phyloP scores from a whole-genome alignment of 2,113 vertebrate species.

The Haemorhous mexicanus region DNA sequence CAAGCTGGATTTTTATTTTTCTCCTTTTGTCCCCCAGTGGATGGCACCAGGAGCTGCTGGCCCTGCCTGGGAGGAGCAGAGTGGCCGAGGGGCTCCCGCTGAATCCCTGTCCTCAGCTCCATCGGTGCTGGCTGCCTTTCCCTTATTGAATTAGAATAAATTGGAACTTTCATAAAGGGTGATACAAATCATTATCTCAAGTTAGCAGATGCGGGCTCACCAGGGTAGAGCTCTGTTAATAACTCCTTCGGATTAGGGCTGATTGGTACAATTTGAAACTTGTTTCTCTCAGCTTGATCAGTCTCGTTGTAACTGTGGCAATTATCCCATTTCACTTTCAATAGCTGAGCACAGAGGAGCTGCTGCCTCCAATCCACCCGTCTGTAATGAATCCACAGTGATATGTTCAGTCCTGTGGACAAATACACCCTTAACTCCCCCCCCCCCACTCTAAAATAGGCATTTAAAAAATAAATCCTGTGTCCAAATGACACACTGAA shows the following conservation, averaged over 20 bases:
- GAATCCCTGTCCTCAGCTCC: not conserved
- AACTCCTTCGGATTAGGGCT: constrained; percentile 81
- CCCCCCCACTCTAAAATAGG: not conserved
- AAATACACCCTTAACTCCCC: not conserved
- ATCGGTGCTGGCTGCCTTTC: constrained; percentile 55
- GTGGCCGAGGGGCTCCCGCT: not conserved
- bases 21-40: not conserved
- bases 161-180: constrained; percentile 80
- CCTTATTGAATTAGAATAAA: constrained; percentile 83
- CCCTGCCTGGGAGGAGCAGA: not conserved
- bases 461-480: not conserved
- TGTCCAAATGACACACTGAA: not conserved
- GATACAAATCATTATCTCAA: constrained; percentile 84
- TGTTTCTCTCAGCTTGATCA: constrained; percentile 86
- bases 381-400: constrained; percentile 69
- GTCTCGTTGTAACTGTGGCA: constrained; percentile 76
- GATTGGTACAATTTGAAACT: constrained; percentile 85
- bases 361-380: constrained; percentile 68
- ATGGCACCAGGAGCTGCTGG: not conserved
- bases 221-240: constrained; percentile 81
- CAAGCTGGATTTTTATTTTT: not conserved
- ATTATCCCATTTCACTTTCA: constrained; percentile 81
- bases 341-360: constrained; percentile 69
- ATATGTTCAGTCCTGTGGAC: constrained; percentile 27
- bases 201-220: constrained; percentile 80